Percentiles rank a stretch among this genome's conserved stretches.
phyloP scores from a whole-genome alignment of 1,140 invertebrate species.

The Drosophila albomicans region DNA sequence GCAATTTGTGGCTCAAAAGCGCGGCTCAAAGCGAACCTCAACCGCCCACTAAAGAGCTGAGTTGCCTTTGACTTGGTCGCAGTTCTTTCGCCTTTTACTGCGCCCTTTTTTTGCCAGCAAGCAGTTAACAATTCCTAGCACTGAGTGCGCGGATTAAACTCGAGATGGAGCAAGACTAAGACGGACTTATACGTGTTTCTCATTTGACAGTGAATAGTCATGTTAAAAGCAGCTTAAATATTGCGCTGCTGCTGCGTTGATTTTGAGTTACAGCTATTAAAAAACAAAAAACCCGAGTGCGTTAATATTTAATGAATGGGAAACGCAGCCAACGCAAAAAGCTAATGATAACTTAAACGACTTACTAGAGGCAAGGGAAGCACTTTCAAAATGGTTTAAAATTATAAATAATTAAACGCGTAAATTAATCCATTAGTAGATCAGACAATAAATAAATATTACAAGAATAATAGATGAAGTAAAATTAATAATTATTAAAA shows the following conservation, averaged over 20 bases:
- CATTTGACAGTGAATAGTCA: slow-evolving; percentile 11
- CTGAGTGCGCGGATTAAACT: slow-evolving; percentile 36
- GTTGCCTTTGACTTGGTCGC: slow-evolving; percentile 25
- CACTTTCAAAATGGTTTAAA: background rate
- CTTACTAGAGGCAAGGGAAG: background rate
- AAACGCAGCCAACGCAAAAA: background rate
- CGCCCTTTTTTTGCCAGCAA: background rate
- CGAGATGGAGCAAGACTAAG: background rate
- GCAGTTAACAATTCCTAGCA: slow-evolving; percentile 25
- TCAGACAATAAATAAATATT: too few species aligned
- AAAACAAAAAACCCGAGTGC: background rate
- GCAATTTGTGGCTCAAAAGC: slow-evolving; percentile 66
- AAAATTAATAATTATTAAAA: too few species aligned
- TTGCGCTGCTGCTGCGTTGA: background rate
- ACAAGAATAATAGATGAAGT: too few species aligned
- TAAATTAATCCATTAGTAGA: background rate
- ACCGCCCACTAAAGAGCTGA: background rate
- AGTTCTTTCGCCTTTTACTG: background rate
- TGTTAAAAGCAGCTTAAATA: slow-evolving; percentile 37
- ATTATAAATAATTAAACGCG: too few species aligned
- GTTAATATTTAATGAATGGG: background rate
- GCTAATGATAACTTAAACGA: background rate
- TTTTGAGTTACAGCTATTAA: background rate
- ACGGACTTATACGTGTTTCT: slow-evolving; percentile 19
- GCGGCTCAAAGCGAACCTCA: slow-evolving; percentile 46